phyloP scores from a whole-genome alignment of 1,140 invertebrate genomes.

The Cyrtorhinus lividipennis region DNA sequence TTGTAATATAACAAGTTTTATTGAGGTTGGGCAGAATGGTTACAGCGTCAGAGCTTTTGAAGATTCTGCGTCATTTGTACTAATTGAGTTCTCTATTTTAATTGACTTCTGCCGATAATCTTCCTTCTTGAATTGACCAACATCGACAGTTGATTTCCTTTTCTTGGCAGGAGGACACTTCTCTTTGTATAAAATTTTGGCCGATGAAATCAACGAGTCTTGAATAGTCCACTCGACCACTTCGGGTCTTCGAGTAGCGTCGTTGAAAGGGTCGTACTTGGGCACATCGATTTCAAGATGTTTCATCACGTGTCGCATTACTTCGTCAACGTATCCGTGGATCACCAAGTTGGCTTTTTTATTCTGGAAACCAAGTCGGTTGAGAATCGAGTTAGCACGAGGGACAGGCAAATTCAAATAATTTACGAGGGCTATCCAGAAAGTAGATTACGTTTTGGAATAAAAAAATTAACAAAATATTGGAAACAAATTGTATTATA shows the following conservation, averaged over 20 bases:
- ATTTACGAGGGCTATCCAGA: too few relatives aligned
- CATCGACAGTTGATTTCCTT: too few relatives aligned
- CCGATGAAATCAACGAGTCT: constrained; percentile 34
- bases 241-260: constrained; percentile 45
- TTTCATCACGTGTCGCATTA: constrained; percentile 62
- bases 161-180: constrained; percentile 19
- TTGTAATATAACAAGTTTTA: too few relatives aligned
- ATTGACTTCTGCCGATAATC: too few relatives aligned
- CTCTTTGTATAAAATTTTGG: constrained; percentile 35
- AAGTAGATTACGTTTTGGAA: too few relatives aligned
- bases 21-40: too few relatives aligned
- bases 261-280: constrained; percentile 45
- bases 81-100: too few relatives aligned
- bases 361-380: too few relatives aligned
- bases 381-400: neutral
- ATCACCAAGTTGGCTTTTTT: constrained; percentile 82
- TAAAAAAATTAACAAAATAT: too few relatives aligned
- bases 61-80: too few relatives aligned
- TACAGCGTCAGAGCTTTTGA: too few relatives aligned
- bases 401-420: constrained; percentile 9
- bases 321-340: constrained; percentile 74
- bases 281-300: constrained; percentile 54
- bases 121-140: too few relatives aligned
- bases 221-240: constrained; percentile 45
- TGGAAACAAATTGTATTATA: neutral